Evolutionary conservation across 2,113 vertebrate species (phyloP).

Genomic region (Lota lota): DNA sequence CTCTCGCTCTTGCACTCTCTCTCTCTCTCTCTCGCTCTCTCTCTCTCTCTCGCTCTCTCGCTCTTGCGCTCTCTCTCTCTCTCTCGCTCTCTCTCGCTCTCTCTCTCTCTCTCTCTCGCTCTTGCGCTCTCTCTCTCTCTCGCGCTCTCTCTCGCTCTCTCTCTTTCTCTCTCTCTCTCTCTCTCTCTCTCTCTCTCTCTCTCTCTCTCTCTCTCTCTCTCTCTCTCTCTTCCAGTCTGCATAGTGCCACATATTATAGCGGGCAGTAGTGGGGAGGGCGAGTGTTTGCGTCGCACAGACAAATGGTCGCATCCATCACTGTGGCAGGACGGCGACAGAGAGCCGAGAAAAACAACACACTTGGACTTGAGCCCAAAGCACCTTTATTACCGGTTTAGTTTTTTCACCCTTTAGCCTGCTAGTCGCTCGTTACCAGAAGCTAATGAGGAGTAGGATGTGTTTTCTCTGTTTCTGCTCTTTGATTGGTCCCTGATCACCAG

Average conservation of each 20-base stretch:
- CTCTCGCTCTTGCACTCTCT: background rate
- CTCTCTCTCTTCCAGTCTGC: slow-evolving; percentile 14
- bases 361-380: slow-evolving; percentile 25
- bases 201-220: background rate
- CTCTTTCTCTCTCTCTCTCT: too few species aligned
- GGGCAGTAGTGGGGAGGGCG: background rate
- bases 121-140: too few species aligned
- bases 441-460: slow-evolving; percentile 60
- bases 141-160: too few species aligned
- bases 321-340: slow-evolving; percentile 43
- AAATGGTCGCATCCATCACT: slow-evolving; percentile 45
- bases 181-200: slow-evolving; percentile 5
- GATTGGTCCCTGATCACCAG: slow-evolving; percentile 6
- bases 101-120: too few species aligned
- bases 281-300: slow-evolving; percentile 33
- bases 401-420: slow-evolving; percentile 60
- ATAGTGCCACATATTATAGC: slow-evolving; percentile 24
- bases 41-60: too few species aligned
- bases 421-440: slow-evolving; percentile 54
- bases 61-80: too few species aligned
- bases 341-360: slow-evolving; percentile 22
- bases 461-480: slow-evolving; percentile 39
- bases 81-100: too few species aligned
- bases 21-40: too few species aligned
- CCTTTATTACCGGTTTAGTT: slow-evolving; percentile 37